These are phyloP conservation scores for Nomada lathburiana DNA, from an alignment of 2,888 invertebrate species.

Conservation along the genomic window DNA sequence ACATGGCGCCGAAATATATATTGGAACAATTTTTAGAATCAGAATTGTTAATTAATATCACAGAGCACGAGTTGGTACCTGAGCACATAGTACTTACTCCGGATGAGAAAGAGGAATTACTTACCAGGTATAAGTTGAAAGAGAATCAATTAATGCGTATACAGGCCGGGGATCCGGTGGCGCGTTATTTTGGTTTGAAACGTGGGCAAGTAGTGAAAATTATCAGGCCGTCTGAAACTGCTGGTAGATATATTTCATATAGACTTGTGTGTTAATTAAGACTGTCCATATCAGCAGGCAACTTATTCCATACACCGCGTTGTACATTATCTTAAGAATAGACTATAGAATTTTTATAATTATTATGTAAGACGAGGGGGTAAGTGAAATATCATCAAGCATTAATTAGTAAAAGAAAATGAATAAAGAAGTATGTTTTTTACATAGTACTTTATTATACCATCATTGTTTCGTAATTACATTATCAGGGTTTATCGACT, in stretches of 20 bases:
- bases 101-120: constrained; percentile 98
- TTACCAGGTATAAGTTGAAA: constrained; percentile 98
- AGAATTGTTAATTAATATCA: constrained; percentile 98
- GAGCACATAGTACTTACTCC: constrained; percentile 99
- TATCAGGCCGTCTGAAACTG: constrained; percentile 98
- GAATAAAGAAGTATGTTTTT: constrained; percentile 32
- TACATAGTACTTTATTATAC: constrained; percentile 69
- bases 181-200: constrained; percentile 98
- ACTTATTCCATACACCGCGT: constrained; percentile 39
- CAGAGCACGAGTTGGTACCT: constrained; percentile 98
- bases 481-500: constrained; percentile 62
- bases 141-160: constrained; percentile 99
- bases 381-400: constrained; percentile 24
- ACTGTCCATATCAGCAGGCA: neutral
- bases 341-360: constrained; percentile 38
- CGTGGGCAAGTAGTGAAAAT: constrained; percentile 99
- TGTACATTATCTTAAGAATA: constrained; percentile 13
- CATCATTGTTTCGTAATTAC: constrained; percentile 63
- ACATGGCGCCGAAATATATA: constrained; percentile 99
- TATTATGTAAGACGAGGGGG: constrained; percentile 19
- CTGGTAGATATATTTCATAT: constrained; percentile 99
- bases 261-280: constrained; percentile 92
- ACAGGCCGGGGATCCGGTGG: constrained; percentile 99
- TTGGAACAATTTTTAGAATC: constrained; percentile 98
- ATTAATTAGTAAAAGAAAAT: constrained; percentile 13